Evolutionary conservation across 2,797 vertebrate species (phyloP).

Genomic region (Scomberomorus guttatus): DNA sequence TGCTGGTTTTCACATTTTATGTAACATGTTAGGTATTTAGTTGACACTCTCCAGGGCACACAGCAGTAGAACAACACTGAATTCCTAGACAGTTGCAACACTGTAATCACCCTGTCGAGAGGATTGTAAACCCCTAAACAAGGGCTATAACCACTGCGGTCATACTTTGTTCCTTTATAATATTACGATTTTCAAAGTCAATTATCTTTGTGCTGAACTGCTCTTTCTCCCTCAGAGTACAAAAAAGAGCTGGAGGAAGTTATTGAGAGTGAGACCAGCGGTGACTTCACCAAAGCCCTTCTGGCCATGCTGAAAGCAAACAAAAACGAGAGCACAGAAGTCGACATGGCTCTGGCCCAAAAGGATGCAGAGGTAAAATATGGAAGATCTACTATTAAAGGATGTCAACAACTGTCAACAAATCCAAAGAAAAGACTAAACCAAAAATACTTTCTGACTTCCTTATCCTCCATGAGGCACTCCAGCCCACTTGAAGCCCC

Average conservation of each 20-base stretch:
- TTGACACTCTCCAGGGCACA: not conserved
- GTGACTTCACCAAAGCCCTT: slow-evolving; percentile 87
- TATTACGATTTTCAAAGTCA: not conserved
- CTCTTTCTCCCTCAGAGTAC: slow-evolving; percentile 76
- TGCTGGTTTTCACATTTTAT: not conserved
- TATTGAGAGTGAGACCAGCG: slow-evolving; percentile 88
- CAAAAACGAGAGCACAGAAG: slow-evolving; percentile 79
- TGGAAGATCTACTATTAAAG: not conserved
- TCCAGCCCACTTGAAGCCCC: no score
- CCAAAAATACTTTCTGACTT: no score
- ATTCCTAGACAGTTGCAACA: slow-evolving; percentile 7
- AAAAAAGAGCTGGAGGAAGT: slow-evolving; percentile 87
- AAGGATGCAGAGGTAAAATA: slow-evolving; percentile 89
- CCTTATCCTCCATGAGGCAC: no score
- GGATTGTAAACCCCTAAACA: not conserved
- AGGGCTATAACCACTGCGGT: not conserved
- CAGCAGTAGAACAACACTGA: slow-evolving; percentile 4
- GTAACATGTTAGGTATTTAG: not conserved
- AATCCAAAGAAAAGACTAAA: not conserved
- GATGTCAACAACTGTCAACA: no score
- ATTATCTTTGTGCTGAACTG: not conserved
- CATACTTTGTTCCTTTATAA: not conserved
- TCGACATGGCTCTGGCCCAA: slow-evolving; percentile 85
- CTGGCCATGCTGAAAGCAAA: slow-evolving; percentile 87
- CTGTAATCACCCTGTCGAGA: slow-evolving; percentile 8